Conservation (phyloP, 2,113 vertebrate species). For the Malurus melanocephalus region DNA sequence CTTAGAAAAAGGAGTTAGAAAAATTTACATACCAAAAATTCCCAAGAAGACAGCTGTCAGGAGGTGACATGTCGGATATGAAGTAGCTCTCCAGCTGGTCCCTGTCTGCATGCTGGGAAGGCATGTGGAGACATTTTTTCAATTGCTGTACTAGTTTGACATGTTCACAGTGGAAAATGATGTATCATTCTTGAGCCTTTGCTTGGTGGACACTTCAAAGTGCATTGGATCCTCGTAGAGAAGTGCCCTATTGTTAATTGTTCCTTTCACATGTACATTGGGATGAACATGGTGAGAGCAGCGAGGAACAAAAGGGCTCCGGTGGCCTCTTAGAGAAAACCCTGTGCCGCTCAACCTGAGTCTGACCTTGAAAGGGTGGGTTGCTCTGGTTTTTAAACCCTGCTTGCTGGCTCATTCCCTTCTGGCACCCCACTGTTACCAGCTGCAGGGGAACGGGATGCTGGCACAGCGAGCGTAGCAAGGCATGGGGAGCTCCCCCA, state of each 20-base stretch:
- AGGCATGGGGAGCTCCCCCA: neutral
- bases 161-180: conserved; percentile 73
- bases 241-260: conserved; percentile 85
- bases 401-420: neutral
- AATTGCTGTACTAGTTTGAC: conserved; percentile 66
- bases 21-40: conserved; percentile 47
- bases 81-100: conserved; percentile 69
- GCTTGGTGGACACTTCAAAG: conserved; percentile 81
- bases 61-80: conserved; percentile 57
- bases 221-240: conserved; percentile 73
- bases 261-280: conserved; percentile 85
- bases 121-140: conserved; percentile 72
- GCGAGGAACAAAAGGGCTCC: conserved; percentile 77
- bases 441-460: conserved; percentile 26
- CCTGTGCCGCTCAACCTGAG: conserved; percentile 70
- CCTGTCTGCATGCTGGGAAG: conserved; percentile 73
- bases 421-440: neutral
- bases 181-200: conserved; percentile 76
- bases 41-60: conserved; percentile 56
- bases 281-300: conserved; percentile 79
- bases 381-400: conserved; percentile 58
- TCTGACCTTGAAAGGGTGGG: conserved; percentile 68
- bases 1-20: conserved; percentile 11
- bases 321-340: conserved; percentile 70
- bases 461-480: accelerated